Percentiles rank a stretch among this genome's conserved stretches.
Evolutionary conservation across 2,888 invertebrate genomes (phyloP).

Genomic region (Cantharis nigra): DNA sequence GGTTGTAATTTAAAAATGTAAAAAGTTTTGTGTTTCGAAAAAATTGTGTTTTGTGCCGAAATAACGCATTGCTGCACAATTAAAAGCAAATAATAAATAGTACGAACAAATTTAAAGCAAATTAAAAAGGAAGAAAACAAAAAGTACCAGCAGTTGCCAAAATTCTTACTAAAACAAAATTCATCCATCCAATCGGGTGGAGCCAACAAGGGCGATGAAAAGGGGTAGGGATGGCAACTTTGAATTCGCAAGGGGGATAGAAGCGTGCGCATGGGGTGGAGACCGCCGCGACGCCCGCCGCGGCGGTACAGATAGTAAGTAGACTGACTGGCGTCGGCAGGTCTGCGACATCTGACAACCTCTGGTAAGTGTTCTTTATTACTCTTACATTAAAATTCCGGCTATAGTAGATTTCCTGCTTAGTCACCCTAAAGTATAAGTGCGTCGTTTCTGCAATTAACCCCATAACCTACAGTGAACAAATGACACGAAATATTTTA

Average conservation of each 20-base stretch:
- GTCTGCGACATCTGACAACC: constrained; percentile 47
- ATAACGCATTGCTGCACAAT: neutral
- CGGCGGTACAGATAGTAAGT: constrained; percentile 60
- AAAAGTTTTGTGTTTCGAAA: neutral
- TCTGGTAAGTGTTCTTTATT: constrained; percentile 42
- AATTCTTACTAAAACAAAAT: constrained; percentile 48
- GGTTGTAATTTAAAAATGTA: neutral
- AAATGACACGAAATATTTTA: neutral
- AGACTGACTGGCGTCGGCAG: constrained; percentile 58
- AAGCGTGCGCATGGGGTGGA: constrained; percentile 61
- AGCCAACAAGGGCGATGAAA: constrained; percentile 48
- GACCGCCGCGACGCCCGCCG: constrained; percentile 68
- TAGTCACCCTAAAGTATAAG: constrained; percentile 13
- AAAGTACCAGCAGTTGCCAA: constrained; percentile 41
- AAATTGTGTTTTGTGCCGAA: neutral
- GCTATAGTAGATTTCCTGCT: constrained; percentile 23
- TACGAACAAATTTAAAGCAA: constrained; percentile 18
- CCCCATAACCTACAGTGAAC: neutral
- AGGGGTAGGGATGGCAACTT: constrained; percentile 43
- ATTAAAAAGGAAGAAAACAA: constrained; percentile 30
- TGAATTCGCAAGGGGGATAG: constrained; percentile 51
- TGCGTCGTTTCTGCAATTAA: neutral
- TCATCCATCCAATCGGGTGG: constrained; percentile 44
- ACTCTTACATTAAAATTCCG: constrained; percentile 25
- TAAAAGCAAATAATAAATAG: constrained; percentile 21